Percentiles rank a stretch among this genome's conserved stretches.
phyloP scores from a whole-genome alignment of 1,140 invertebrate genomes.

The Brachionus asplanchnoidis region DNA sequence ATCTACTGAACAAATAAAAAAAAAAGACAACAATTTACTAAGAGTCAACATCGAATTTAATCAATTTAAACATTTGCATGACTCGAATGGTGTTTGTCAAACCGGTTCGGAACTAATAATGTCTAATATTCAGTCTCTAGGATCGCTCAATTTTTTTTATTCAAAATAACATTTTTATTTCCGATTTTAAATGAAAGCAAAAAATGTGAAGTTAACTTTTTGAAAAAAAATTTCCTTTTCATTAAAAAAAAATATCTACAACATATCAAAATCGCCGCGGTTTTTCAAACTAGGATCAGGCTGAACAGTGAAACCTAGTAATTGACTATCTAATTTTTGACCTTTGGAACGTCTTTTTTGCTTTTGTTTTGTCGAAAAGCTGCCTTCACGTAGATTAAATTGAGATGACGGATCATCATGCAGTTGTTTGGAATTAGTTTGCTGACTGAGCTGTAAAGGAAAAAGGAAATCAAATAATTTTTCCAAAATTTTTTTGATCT shows the following conservation, averaged over 20 bases:
- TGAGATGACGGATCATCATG: slow-evolving; percentile 23
- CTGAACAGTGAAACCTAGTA: slow-evolving; percentile 36
- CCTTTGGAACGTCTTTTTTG: slow-evolving; percentile 41
- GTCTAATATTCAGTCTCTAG: not conserved
- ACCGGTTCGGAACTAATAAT: not conserved
- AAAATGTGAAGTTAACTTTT: not conserved
- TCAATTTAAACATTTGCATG: not conserved
- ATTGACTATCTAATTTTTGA: slow-evolving; percentile 31
- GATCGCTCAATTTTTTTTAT: not conserved
- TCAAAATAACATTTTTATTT: not conserved
- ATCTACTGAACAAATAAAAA: not conserved
- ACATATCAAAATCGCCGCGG: slow-evolving; percentile 36
- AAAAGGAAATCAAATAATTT: not conserved
- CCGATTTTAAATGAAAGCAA: not conserved
- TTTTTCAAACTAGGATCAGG: slow-evolving; percentile 41
- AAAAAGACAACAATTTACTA: not conserved
- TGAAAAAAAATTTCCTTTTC: not conserved
- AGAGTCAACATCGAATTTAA: not conserved
- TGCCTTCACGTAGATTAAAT: not conserved
- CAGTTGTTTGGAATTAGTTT: slow-evolving; percentile 18
- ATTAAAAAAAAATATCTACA: slow-evolving; percentile 2
- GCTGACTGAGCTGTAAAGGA: not conserved
- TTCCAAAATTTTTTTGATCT: too few relatives aligned
- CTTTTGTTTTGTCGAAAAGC: slow-evolving; percentile 37
- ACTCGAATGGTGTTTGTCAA: not conserved